A percentile compares a stretch with the other conserved stretches of the same genome.
Conservation (phyloP, 2,113 vertebrate genomes). For the Coryphaenoides rupestris region DNA sequence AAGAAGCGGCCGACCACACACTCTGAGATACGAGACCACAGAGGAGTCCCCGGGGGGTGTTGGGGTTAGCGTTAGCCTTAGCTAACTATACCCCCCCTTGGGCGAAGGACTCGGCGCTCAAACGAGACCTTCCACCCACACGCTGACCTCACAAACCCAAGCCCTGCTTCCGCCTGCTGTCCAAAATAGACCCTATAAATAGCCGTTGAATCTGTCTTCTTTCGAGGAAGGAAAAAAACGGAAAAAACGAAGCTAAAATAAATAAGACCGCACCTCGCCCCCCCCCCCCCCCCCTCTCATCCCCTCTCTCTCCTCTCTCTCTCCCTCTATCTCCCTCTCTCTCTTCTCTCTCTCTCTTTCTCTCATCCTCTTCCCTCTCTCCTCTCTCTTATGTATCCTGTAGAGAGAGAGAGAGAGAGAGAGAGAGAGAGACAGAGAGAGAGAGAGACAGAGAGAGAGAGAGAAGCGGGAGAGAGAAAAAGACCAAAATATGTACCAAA, state of each 20-base stretch:
- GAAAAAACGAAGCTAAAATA: background rate
- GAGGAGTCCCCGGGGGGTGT: background rate
- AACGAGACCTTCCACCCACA: conserved; percentile 33
- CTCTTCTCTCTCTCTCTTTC: too few species aligned
- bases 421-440: too few species aligned
- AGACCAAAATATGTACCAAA: conserved; percentile 8
- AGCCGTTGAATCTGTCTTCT: conserved; percentile 22
- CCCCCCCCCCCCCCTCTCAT: background rate
- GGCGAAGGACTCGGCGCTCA: conserved; percentile 12
- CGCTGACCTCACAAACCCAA: conserved; percentile 39
- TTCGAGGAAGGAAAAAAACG: conserved; percentile 11
- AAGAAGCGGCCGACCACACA: background rate
- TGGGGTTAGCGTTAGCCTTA: background rate
- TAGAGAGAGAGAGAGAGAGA: too few species aligned
- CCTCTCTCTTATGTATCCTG: too few species aligned
- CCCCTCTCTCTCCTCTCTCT: too few species aligned
- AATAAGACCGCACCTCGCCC: conserved; percentile 27
- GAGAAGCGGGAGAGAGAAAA: background rate
- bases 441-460: background rate
- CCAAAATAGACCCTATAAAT: conserved; percentile 32
- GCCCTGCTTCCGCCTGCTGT: conserved; percentile 27
- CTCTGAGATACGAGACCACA: background rate
- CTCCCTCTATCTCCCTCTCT: too few species aligned
- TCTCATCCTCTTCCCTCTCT: too few species aligned
- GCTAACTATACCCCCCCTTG: background rate